Base-by-base conservation (phyloP, 30 jellyfish, hydroid and myxozoan species). In the Aurelia sp. region DNA sequence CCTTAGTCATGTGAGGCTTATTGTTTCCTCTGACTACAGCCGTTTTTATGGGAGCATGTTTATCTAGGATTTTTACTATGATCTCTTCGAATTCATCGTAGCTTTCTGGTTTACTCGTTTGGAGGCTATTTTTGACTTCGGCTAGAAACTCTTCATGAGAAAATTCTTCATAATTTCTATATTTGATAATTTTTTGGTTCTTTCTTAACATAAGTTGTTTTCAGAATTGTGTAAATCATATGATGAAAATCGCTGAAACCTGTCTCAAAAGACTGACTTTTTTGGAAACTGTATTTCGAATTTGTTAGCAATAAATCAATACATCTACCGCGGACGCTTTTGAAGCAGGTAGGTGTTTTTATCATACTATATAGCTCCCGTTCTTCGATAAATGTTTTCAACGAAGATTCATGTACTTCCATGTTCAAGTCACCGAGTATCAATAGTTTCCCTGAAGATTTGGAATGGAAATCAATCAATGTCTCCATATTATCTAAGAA, bases 371-470 rank as follows among this genome's bases (percentile, higher is more conserved):
- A 12, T 22, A 60, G 15, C 30, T 60, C 71, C 71, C 71, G 13
- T 61, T 61, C 71, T 61, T 61, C 27, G 33, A 61, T 61, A 6
- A 61, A 61, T 13, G 21, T 61, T 61, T 61, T 61, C 15, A 61
- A 18, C 41, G 48, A 71, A 73, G 69, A 11, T 16, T 73, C 68
- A 21, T 44, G 41, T 20, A 13, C 33, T 30, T 73, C 70, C 84
- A 73, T 73, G 47, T 73, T 73, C 19, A 73, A 40, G 50, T 73
- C 84, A 73, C 71, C 84, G 51, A 50, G 70, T 73, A 73, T 73
- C 84, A 73, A 73, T 30, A 73, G 53, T 4, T 73, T 73, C 31
- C 62, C 79, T 4, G 27, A 37, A 69, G 79, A 69, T 30, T 30
- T 37, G 31, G 79, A 13, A 69, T 69, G 31, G 27, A 30, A 37